Evolutionary conservation across 2,113 vertebrate genomes (phyloP).

Genomic region (Apodemus speciosus): DNA sequence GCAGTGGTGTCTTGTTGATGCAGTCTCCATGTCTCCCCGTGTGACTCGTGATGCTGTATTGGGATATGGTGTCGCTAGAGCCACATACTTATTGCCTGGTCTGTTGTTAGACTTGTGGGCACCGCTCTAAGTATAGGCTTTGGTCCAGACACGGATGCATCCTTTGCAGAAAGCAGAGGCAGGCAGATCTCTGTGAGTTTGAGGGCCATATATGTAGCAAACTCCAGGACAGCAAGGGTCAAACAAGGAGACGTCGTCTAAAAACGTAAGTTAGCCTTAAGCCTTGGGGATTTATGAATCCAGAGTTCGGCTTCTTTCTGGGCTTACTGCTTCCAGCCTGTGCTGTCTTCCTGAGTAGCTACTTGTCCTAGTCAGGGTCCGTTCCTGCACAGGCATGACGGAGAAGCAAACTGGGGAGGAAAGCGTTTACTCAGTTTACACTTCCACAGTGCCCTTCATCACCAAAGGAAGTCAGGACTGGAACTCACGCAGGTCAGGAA

Average conservation of each 20-base stretch:
- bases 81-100: neutral
- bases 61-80: neutral
- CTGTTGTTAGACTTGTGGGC: neutral
- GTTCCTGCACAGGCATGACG: too few species aligned
- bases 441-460: too few species aligned
- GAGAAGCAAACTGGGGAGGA: too few species aligned
- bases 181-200: too few species aligned
- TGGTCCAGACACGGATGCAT: neutral
- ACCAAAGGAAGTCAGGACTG: too few species aligned
- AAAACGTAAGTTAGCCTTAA: neutral
- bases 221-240: too few species aligned
- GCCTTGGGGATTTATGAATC: neutral
- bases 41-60: accelerated
- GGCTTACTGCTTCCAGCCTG: neutral
- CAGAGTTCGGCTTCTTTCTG: neutral
- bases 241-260: neutral
- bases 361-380: too few species aligned
- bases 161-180: neutral
- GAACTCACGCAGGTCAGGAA: too few species aligned
- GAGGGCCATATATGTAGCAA: too few species aligned
- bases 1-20: neutral
- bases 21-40: accelerated
- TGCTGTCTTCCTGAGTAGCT: neutral
- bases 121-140: neutral
- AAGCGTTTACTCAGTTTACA: too few species aligned